phyloP scores from a whole-genome alignment of 2,797 vertebrate genomes.

The Eospalax fontanierii region DNA sequence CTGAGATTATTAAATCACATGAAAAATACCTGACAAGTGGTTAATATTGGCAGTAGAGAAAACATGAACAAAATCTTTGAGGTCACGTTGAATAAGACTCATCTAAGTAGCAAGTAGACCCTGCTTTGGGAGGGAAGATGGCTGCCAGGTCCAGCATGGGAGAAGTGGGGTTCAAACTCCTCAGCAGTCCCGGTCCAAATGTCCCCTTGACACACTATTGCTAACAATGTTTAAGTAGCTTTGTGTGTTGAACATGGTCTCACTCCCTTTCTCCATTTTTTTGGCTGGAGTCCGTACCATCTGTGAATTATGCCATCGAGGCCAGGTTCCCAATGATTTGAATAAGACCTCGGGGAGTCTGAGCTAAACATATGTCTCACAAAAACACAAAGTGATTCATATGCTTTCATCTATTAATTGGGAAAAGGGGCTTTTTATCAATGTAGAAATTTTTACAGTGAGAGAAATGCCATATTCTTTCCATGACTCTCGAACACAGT shows the following conservation, averaged over 20 bases:
- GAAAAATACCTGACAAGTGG: neutral
- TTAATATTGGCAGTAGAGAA: neutral
- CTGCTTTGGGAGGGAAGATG: neutral
- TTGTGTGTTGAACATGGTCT: neutral
- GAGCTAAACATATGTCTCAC: constrained; percentile 79
- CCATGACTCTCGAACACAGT: neutral
- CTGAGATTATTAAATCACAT: neutral
- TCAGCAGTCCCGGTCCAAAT: neutral
- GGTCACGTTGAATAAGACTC: neutral
- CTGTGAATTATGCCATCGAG: constrained; percentile 70
- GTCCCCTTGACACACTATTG: neutral
- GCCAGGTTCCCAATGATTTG: constrained; percentile 76
- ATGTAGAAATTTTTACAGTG: constrained; percentile 50
- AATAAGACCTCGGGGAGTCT: constrained; percentile 79
- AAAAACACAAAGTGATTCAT: constrained; percentile 75
- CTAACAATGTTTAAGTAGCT: neutral
- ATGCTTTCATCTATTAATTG: constrained; percentile 78
- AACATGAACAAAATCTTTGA: neutral
- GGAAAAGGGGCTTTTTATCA: constrained; percentile 52
- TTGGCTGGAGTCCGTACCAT: constrained; percentile 74
- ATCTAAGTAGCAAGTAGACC: neutral
- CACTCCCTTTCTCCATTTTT: constrained; percentile 9
- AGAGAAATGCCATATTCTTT: constrained; percentile 34
- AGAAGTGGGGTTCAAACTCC: too few species aligned
- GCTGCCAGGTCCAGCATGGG: neutral